Evolutionary conservation across 2,797 vertebrate genomes (phyloP).

Genomic region (Thamnophis elegans): DNA sequence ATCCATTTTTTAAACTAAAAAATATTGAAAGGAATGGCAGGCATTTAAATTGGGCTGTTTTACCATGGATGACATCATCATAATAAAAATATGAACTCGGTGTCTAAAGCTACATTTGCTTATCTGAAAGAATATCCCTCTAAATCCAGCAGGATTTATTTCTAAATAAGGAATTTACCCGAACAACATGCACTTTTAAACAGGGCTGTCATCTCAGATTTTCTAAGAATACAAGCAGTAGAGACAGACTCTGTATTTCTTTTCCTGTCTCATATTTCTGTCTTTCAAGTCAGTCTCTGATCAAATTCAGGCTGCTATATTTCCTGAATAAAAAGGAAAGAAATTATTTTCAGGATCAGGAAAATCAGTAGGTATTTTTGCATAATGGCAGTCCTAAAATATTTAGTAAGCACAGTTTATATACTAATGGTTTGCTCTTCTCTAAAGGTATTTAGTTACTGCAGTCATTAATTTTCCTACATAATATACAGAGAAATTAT

Average conservation of each 20-base stretch:
- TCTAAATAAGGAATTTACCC: neutral
- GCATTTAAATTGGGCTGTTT: neutral
- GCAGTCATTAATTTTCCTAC: constrained; percentile 7
- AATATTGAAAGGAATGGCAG: neutral
- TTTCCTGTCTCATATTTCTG: neutral
- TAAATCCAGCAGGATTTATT: neutral
- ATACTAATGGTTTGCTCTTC: constrained; percentile 15
- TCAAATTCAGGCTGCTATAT: neutral
- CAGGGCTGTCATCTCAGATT: neutral
- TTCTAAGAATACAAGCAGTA: neutral
- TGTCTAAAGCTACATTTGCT: neutral
- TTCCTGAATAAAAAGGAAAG: neutral
- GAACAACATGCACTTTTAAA: neutral
- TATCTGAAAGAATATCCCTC: neutral
- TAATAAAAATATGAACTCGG: neutral
- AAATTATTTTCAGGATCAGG: neutral
- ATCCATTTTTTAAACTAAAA: neutral
- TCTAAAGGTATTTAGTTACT: constrained; percentile 18
- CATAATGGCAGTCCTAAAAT: neutral
- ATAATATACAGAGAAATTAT: constrained; percentile 1
- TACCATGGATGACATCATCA: neutral
- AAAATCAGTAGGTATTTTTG: neutral
- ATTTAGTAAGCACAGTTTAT: neutral
- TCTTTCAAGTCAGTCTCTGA: neutral
- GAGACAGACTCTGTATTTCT: neutral